Base-by-base conservation (phyloP, 2,113 vertebrate genomes). In the Onychorhynchus coronatus region DNA sequence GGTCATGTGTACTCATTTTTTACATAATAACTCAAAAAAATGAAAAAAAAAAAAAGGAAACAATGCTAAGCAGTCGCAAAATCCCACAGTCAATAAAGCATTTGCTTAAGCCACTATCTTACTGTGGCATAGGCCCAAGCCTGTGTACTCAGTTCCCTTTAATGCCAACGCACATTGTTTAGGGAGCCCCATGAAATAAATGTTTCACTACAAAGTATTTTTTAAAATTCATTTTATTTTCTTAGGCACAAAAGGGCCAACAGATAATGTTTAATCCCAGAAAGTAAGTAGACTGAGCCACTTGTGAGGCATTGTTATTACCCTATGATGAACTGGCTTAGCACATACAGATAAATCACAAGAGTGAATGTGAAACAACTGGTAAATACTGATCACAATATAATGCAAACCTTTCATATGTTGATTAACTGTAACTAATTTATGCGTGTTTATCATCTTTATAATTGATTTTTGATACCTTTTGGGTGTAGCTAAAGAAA, bases 381-480 rank as follows among this genome's bases (percentile, higher is more conserved):
- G 87, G 28, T 75, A 89, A 76, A 91, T 93, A 78, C 52, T 47
- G 49, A 87, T 65, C 49, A 75, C 17, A 47, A 46, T 17, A 82
- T 46, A 82, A 79, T 46, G 41, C 41, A 87, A 58, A 73, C 76
- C 61, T 82, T 92, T 96, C 44, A 55, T 39, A n/a, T 3, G 5
- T 72, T 87, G 65, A 91, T 84, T 82, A 95, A 61, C 55, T 55
- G 30, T 77, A 71, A 67, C 83, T 89, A 91, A 95, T 95, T 77
- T 63, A 28, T 71, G 24, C 75, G 33, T 55, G 15, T 72, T 91
- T 75, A 52, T 89, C 9, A 41, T 52, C 39, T 91, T 87, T 74
- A 33, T 37, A 63, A 84, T 56, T 56, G 58, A 68, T 88, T 95
- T 78, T 74, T 62, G 23, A 14, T 61, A n/a, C 56, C 92, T 80